Percentiles rank a stretch among this genome's conserved stretches.
These are phyloP conservation scores for Penaeus vannamei DNA, from an alignment of 1,140 invertebrate species.

Conservation along the genomic window DNA sequence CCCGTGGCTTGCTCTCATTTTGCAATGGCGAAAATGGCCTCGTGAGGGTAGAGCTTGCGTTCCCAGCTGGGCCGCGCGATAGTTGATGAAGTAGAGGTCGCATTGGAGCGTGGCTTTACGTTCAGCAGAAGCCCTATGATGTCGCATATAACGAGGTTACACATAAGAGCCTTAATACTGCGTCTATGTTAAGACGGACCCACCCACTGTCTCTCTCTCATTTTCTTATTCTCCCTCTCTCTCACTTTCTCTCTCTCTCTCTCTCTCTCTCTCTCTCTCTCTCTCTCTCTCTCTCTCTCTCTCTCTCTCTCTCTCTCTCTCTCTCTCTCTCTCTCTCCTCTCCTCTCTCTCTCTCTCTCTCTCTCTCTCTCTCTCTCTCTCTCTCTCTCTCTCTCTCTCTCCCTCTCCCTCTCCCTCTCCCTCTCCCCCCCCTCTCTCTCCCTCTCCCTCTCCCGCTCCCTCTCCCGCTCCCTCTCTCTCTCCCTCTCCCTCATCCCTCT, in stretches of 20 bases:
- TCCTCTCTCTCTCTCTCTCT: background rate
- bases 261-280: background rate
- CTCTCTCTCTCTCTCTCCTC: background rate
- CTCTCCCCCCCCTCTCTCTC: background rate
- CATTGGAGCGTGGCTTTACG: background rate
- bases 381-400: background rate
- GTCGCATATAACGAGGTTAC: conserved; percentile 49
- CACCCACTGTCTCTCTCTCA: background rate
- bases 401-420: background rate
- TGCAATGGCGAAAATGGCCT: background rate
- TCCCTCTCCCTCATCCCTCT: background rate
- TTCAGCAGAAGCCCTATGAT: conserved; percentile 30
- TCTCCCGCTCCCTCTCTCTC: background rate
- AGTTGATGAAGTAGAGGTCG: no score
- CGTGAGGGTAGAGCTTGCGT: no score
- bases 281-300: background rate
- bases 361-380: no score
- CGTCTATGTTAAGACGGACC: background rate
- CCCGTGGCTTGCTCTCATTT: no score
- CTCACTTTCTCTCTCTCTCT: background rate
- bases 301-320: background rate
- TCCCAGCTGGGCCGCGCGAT: no score
- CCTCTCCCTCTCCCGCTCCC: background rate
- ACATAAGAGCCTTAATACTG: conserved; percentile 48
- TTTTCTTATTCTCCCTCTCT: background rate